Evolutionary conservation across 2,113 vertebrate genomes (phyloP).

Genomic region (Myiopsitta monachus): DNA sequence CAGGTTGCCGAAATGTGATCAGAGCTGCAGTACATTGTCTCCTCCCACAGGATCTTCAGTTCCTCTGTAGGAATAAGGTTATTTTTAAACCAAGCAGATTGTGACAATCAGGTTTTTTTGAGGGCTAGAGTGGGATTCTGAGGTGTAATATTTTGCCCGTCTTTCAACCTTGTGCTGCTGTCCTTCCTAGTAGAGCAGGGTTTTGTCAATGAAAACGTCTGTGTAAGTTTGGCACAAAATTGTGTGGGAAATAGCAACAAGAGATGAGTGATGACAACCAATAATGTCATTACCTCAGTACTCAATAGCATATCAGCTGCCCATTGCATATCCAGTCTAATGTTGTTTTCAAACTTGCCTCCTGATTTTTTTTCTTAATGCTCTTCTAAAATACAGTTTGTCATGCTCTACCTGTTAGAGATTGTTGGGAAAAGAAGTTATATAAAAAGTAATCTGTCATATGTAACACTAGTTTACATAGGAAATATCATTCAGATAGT

Average conservation of each 20-base stretch:
- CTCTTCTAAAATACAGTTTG: constrained; percentile 43
- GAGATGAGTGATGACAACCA: constrained; percentile 86
- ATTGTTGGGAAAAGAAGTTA: constrained; percentile 42
- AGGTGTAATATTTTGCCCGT: constrained; percentile 47
- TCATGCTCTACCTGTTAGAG: constrained; percentile 63
- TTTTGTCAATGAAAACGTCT: not conserved
- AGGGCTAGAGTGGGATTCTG: constrained; percentile 39
- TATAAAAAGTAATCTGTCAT: constrained; percentile 68
- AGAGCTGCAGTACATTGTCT: not conserved
- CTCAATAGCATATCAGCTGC: constrained; percentile 86
- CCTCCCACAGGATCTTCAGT: not conserved
- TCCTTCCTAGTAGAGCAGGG: not conserved
- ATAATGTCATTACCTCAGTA: constrained; percentile 90
- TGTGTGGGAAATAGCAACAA: constrained; percentile 11
- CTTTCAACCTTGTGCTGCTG: constrained; percentile 30
- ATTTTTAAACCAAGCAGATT: constrained; percentile 29
- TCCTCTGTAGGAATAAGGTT: constrained; percentile 19
- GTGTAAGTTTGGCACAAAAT: not conserved
- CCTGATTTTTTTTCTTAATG: constrained; percentile 61
- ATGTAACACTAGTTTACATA: constrained; percentile 75
- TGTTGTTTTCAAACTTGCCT: constrained; percentile 49
- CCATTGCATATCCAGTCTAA: constrained; percentile 66
- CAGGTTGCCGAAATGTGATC: constrained; percentile 25
- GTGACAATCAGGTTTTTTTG: constrained; percentile 50
- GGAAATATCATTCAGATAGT: constrained; percentile 68